These are phyloP conservation scores for Manduca sexta DNA, from an alignment of 1,140 invertebrate genomes.

Conservation along the genomic window DNA sequence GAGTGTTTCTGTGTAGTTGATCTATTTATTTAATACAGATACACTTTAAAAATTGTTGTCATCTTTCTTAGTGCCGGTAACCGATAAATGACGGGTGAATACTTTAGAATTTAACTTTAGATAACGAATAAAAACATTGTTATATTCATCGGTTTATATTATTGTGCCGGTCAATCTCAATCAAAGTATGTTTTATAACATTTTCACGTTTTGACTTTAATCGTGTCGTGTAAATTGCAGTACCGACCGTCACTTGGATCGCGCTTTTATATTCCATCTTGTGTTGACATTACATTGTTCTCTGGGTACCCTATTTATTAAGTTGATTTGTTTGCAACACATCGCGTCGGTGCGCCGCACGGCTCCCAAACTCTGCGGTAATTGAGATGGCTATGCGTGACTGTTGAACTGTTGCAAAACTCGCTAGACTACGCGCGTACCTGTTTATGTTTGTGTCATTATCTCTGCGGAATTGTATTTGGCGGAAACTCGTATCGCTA, in stretches of 20 bases:
- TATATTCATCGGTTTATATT: not conserved
- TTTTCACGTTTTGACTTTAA: no score
- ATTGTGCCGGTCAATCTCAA: no score
- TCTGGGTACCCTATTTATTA: slow-evolving; percentile 45
- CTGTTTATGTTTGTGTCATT: not conserved
- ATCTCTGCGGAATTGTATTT: no score
- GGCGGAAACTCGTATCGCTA: no score
- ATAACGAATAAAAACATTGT: no score
- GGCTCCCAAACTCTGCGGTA: slow-evolving; percentile 22
- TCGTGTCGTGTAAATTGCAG: slow-evolving; percentile 28
- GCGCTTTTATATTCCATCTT: slow-evolving; percentile 51
- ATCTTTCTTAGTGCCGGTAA: no score
- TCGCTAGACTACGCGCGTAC: slow-evolving; percentile 5
- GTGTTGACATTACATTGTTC: slow-evolving; percentile 54
- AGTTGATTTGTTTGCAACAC: slow-evolving; percentile 55
- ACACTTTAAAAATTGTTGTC: no score
- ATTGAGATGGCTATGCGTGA: slow-evolving; percentile 46
- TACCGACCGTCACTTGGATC: slow-evolving; percentile 23
- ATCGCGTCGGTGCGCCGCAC: slow-evolving; percentile 11
- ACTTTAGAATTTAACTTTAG: no score
- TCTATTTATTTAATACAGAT: no score
- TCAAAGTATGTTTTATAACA: no score
- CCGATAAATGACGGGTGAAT: no score
- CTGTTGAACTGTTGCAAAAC: slow-evolving; percentile 28
- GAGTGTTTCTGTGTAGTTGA: no score